Conservation (phyloP, 2,113 vertebrate species). For the Corvus moneduloides region DNA sequence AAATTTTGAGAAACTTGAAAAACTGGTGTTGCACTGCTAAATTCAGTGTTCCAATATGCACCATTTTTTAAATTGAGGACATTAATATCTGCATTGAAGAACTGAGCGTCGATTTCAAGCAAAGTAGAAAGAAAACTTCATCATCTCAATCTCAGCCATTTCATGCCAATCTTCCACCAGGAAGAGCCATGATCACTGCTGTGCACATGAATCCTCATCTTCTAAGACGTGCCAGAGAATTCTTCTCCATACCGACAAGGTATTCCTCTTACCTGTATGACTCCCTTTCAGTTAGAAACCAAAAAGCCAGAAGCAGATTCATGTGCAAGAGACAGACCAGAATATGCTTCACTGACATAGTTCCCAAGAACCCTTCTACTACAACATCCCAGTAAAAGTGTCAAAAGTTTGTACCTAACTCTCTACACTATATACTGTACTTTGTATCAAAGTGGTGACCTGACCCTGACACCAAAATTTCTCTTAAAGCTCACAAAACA, state of each 20-base stretch:
- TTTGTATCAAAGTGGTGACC: background rate
- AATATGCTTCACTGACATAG: background rate
- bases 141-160: background rate
- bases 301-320: background rate
- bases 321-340: rapidly evolving
- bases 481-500: background rate
- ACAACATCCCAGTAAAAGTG: background rate
- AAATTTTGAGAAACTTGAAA: background rate
- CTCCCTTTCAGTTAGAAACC: background rate
- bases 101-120: background rate
- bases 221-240: background rate
- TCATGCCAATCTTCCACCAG: background rate
- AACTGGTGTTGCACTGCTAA: background rate
- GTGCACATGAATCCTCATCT: background rate
- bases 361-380: background rate
- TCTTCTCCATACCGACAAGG: background rate
- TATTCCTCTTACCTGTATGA: background rate
- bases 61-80: rapidly evolving
- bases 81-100: background rate
- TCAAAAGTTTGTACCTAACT: background rate
- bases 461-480: background rate
- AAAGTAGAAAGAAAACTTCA: background rate
- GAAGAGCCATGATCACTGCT: background rate
- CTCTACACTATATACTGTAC: background rate
- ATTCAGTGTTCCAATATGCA: background rate